Base-by-base conservation (phyloP, 2,797 vertebrate species). In the Caiman crocodilus region DNA sequence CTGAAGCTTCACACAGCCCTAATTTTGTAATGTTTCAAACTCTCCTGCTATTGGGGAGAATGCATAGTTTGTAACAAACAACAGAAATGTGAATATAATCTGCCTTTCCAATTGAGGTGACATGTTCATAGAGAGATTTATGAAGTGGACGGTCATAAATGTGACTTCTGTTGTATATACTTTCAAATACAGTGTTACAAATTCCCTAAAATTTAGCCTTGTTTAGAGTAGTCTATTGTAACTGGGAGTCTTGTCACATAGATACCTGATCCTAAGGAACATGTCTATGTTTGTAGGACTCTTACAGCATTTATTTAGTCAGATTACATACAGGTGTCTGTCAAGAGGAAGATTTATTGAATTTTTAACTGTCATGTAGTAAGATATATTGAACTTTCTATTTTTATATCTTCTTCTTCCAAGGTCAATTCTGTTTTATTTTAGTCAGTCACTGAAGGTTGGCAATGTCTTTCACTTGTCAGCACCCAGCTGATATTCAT, bases 401-500 rank as follows among this genome's bases (percentile, higher is more conserved):
- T 94, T 97, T 96, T 42, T 58, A 56, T 90, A 65, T 84, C 65
- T 92, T 96, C 84, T 91, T 87, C 26, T 94, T 94, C 76, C 87
- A 96, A 97, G 97, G 96, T 95, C 96, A 96, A 11, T 93, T 83
- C 76, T 61, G 55, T 28, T 96, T 96, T 95, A 78, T 94, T 97
- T 93, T 73, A 95, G 69, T 90, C 89, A 90, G 75, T 88, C 90
- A 77, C 32, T 93, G 79, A 94, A 94, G 82, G 50, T 30, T 94
- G 85, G 12, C 5, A 67, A 59, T 56, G 84, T 96, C 95, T 93
- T 94, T 97, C 96, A 97, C 93, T 96, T 97, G 95, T 97, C 96
- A 97, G 93, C 91, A 93, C 21, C 25, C 81, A 96, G 75, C 84
- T 96, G 96, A 92, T 97, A 95, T 95, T 98, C 97, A 96, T 96